Evolutionary conservation across 2,113 vertebrate genomes (phyloP).

Genomic region (Smithornis capensis): DNA sequence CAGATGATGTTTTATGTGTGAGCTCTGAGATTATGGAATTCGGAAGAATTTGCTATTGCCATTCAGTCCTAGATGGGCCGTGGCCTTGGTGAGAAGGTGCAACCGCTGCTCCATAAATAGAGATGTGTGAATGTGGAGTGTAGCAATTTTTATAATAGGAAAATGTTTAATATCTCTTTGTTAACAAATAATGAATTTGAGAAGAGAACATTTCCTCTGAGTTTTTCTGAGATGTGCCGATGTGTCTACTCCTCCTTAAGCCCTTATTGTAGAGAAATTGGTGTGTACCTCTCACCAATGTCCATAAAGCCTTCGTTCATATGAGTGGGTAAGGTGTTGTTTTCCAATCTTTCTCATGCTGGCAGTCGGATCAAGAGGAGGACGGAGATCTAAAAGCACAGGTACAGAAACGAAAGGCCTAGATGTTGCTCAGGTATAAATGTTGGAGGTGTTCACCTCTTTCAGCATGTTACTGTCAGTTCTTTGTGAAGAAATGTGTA

Average conservation of each 20-base stretch:
- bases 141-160: neutral
- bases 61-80: rapidly evolving
- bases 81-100: neutral
- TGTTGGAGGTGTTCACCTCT: slow-evolving; percentile 9
- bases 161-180: neutral
- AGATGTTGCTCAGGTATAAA: neutral
- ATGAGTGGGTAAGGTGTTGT: slow-evolving; percentile 66
- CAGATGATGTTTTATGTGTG: neutral
- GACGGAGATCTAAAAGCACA: slow-evolving; percentile 82
- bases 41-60: neutral
- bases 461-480: slow-evolving; percentile 56
- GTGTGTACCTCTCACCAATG: neutral
- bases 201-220: neutral
- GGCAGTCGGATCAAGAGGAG: slow-evolving; percentile 95
- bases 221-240: neutral
- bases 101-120: neutral
- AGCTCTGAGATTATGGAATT: neutral
- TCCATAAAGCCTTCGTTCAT: neutral
- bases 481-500: slow-evolving; percentile 58
- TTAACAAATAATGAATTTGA: neutral
- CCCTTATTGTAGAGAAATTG: neutral
- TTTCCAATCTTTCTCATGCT: slow-evolving; percentile 73
- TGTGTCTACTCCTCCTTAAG: neutral
- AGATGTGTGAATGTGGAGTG: neutral
- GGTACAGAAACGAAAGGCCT: slow-evolving; percentile 71